These are phyloP conservation scores for Nemurella pictetii DNA, from an alignment of 2,888 invertebrate genomes.

Conservation along the genomic window DNA sequence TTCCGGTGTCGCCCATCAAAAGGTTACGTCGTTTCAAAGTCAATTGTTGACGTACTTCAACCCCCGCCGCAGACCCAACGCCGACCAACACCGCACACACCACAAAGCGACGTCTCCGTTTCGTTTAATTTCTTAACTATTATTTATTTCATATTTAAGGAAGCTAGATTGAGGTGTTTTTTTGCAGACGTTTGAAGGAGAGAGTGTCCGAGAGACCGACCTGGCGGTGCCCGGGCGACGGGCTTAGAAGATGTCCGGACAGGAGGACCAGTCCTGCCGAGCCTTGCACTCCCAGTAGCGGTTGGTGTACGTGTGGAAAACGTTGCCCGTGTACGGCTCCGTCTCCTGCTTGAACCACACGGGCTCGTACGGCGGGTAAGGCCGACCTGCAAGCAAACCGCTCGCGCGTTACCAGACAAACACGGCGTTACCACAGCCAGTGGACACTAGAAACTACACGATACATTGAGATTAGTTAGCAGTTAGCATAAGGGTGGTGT, in stretches of 20 bases:
- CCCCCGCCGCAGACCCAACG: not conserved
- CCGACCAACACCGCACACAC: not conserved
- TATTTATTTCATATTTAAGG: not conserved
- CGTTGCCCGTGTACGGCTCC: conserved; percentile 64
- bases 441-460: too few species aligned
- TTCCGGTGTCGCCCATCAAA: too few species aligned
- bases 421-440: too few species aligned
- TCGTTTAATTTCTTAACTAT: not conserved
- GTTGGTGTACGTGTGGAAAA: conserved; percentile 82
- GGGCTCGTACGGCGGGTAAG: conserved; percentile 76
- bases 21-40: not conserved
- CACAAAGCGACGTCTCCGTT: not conserved
- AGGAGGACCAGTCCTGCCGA: conserved; percentile 82
- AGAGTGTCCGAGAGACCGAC: not conserved
- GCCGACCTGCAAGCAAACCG: conserved; percentile 56
- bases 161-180: not conserved
- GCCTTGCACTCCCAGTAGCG: conserved; percentile 94
- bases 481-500: too few species aligned
- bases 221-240: not conserved
- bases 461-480: too few species aligned
- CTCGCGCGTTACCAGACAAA: too few species aligned
- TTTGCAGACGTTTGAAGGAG: not conserved
- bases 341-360: conserved; percentile 88
- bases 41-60: not conserved
- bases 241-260: conserved; percentile 82